A percentile compares a stretch with the other conserved stretches of the same genome.
Evolutionary conservation across 2,113 vertebrate species (phyloP).

Genomic region (Tragelaphus strepsiceros): DNA sequence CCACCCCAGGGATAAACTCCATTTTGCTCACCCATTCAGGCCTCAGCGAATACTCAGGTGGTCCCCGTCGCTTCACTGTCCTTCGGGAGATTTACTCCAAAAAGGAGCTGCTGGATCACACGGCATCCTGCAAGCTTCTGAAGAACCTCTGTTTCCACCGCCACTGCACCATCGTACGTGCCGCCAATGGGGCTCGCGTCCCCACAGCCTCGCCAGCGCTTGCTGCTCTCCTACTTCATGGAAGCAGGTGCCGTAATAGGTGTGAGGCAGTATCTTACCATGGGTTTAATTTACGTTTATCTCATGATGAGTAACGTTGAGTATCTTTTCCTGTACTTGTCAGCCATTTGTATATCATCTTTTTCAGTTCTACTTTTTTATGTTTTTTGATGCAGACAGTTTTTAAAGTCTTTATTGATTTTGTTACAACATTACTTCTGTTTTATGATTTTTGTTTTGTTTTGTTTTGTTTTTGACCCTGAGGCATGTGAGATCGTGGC

Average conservation of each 20-base stretch:
- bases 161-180: rapidly evolving
- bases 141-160: rapidly evolving
- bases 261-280: rapidly evolving
- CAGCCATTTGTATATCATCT: not conserved
- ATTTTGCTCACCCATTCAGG: rapidly evolving
- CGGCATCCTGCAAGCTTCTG: rapidly evolving
- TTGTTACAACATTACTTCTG: not conserved
- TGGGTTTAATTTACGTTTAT: rapidly evolving
- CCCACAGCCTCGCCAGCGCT: rapidly evolving
- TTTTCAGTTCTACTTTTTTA: not conserved
- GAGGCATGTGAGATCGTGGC: not conserved
- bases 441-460: not conserved
- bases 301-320: rapidly evolving
- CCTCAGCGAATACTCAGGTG: rapidly evolving
- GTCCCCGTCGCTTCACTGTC: rapidly evolving
- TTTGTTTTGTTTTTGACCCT: not conserved
- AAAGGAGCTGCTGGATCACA: rapidly evolving
- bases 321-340: rapidly evolving
- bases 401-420: not conserved
- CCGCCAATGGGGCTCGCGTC: rapidly evolving
- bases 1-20: rapidly evolving
- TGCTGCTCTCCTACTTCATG: not conserved
- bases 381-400: not conserved
- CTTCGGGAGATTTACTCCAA: rapidly evolving
- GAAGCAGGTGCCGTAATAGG: rapidly evolving